Evolutionary conservation across 1,140 invertebrate species (phyloP).

Genomic region (Aporrectodea caliginosa): DNA sequence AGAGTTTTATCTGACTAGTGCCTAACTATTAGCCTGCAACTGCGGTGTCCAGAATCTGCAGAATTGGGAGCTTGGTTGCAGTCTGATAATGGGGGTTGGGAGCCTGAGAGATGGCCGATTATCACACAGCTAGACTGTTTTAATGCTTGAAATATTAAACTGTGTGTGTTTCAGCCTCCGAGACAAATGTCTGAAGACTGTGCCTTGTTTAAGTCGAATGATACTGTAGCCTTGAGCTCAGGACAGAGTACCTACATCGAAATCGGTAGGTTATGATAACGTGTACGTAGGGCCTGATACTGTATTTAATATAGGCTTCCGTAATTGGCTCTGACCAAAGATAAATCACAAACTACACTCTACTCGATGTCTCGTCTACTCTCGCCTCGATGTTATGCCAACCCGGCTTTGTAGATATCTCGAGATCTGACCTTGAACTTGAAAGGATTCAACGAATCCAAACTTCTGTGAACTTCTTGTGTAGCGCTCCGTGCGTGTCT

Average conservation of each 20-base stretch:
- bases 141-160: too few relatives aligned
- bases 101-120: too few relatives aligned
- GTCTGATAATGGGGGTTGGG: too few relatives aligned
- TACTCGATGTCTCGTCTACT: background rate
- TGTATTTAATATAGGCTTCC: background rate
- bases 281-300: background rate
- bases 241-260: conserved; percentile 17
- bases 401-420: background rate
- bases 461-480: too few relatives aligned
- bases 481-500: too few relatives aligned
- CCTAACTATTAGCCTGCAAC: too few relatives aligned
- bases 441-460: background rate
- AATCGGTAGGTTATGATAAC: background rate
- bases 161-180: too few relatives aligned
- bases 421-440: background rate
- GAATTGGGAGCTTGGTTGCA: too few relatives aligned
- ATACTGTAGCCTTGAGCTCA: conserved; percentile 10
- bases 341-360: background rate
- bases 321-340: background rate
- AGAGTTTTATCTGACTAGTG: too few relatives aligned
- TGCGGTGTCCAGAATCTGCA: too few relatives aligned
- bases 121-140: too few relatives aligned
- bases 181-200: too few relatives aligned
- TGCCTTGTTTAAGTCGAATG: conserved; percentile 9
- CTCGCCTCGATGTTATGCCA: background rate